Evolutionary conservation across 2,797 vertebrate species (phyloP).

Genomic region (Numenius phaeopus): DNA sequence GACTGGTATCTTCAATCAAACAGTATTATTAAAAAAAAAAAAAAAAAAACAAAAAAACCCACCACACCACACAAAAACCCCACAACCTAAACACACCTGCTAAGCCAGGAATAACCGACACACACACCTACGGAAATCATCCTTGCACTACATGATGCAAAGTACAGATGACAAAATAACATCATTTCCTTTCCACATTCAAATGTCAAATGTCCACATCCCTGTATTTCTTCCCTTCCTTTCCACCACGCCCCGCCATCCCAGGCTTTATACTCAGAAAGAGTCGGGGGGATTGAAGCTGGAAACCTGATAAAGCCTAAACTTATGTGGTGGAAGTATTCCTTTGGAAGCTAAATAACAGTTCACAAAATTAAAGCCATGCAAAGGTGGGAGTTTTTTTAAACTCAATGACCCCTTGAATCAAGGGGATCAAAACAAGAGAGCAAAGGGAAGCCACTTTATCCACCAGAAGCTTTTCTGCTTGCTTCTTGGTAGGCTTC

Average conservation of each 20-base stretch:
- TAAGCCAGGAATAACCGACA: neutral
- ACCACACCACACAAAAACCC: neutral
- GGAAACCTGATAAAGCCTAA: neutral
- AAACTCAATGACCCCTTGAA: neutral
- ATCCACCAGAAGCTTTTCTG: neutral
- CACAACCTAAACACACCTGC: neutral
- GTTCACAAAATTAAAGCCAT: neutral
- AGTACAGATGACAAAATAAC: neutral
- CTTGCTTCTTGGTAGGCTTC: neutral
- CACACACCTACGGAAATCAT: neutral
- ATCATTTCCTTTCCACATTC: neutral
- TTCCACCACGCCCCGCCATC: fast-evolving
- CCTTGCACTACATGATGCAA: neutral
- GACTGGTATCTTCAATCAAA: neutral
- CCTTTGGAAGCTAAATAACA: neutral
- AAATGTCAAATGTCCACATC: neutral
- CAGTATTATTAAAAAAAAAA: neutral
- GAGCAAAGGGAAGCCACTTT: neutral
- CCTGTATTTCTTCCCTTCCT: neutral
- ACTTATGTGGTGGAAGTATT: neutral
- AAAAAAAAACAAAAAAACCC: neutral
- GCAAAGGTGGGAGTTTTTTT: neutral
- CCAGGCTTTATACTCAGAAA: neutral
- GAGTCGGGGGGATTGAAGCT: neutral
- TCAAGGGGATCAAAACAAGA: neutral